Conservation (phyloP, 37 sponge, comb jelly and placozoan species). For the Crambe crambe region DNA sequence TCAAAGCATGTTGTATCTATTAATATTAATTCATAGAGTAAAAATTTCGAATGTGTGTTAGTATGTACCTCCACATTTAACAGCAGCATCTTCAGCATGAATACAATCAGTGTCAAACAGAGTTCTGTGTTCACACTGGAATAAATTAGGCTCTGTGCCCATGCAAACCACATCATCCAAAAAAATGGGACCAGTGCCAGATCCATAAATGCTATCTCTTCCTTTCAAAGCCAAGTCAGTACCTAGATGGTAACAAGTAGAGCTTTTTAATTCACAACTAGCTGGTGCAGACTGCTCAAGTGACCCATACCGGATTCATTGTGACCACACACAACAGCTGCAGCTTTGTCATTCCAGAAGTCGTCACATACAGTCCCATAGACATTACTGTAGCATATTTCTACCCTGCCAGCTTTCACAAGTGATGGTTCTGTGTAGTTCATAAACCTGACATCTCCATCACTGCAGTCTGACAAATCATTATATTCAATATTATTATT, state of each 20-base stretch:
- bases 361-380: conserved; percentile 43
- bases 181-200: background rate
- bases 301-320: background rate
- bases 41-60: no score
- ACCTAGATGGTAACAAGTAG: no score
- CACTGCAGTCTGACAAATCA: background rate
- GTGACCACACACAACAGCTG: conserved; percentile 18
- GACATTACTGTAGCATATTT: background rate
- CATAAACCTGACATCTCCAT: conserved; percentile 23
- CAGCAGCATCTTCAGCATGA: background rate
- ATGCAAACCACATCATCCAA: background rate
- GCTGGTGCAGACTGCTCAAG: no score
- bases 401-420: conserved; percentile 16
- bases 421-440: background rate
- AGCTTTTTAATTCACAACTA: no score
- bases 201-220: background rate
- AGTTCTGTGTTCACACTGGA: background rate
- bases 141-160: background rate
- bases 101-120: background rate
- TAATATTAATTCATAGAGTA: background rate
- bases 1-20: background rate
- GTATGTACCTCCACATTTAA: background rate
- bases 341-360: conserved; percentile 12
- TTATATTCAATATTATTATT: background rate
- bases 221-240: background rate